Evolutionary conservation across 2,888 invertebrate genomes (phyloP).

Genomic region (Sceliomorpha sp.): DNA sequence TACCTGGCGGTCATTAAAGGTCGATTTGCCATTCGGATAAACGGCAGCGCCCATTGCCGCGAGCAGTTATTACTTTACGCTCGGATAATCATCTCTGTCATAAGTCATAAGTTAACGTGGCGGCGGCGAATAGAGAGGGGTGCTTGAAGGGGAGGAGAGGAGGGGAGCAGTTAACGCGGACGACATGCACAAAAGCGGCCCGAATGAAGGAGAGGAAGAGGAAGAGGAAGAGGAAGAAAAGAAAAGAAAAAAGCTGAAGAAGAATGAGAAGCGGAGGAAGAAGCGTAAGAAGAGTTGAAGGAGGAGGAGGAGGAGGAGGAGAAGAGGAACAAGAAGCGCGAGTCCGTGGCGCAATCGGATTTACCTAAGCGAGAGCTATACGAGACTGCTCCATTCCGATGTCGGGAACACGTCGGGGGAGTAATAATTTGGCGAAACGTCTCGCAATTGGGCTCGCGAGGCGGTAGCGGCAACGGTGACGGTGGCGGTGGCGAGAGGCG

Average conservation of each 20-base stretch:
- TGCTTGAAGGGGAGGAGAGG: neutral
- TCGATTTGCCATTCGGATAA: constrained; percentile 62
- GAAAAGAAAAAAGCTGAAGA: too few relatives aligned
- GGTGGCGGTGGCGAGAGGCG: too few relatives aligned
- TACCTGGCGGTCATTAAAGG: constrained; percentile 58
- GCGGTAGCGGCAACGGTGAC: too few relatives aligned
- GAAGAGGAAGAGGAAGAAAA: constrained; percentile 34
- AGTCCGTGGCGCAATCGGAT: constrained; percentile 5
- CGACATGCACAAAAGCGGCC: constrained; percentile 33
- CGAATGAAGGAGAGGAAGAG: constrained; percentile 40
- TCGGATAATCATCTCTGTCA: constrained; percentile 66
- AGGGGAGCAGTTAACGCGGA: constrained; percentile 9
- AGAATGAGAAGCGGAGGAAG: neutral
- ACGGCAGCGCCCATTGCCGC: constrained; percentile 57
- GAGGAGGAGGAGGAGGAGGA: constrained; percentile 8
- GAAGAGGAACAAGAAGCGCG: neutral
- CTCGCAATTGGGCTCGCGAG: constrained; percentile 38
- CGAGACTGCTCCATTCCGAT: constrained; percentile 19
- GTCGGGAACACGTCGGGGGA: constrained; percentile 19
- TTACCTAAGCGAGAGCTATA: constrained; percentile 13
- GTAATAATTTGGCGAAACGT: constrained; percentile 43
- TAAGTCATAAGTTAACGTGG: constrained; percentile 60
- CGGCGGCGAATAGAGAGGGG: constrained; percentile 26
- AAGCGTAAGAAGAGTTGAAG: constrained; percentile 27
- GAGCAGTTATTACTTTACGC: constrained; percentile 61